Conservation (phyloP, 23 tunicate species). For the Corella eumyota region DNA sequence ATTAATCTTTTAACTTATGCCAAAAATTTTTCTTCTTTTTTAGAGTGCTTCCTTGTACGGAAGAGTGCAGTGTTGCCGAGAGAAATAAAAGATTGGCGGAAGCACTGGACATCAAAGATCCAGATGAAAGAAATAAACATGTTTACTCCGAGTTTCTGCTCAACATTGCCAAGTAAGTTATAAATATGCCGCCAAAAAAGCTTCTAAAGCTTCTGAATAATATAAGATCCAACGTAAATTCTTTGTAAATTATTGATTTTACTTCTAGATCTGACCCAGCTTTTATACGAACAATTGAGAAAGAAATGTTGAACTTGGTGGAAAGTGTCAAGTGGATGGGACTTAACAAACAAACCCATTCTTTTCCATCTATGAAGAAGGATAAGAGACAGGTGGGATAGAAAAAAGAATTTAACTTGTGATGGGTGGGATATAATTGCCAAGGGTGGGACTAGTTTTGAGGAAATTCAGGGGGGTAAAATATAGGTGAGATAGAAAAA, state of each 20-base stretch:
- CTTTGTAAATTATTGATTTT: too few relatives aligned
- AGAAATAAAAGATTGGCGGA: slow-evolving; percentile 63
- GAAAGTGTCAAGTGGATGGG: slow-evolving; percentile 53
- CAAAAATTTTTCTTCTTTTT: not conserved
- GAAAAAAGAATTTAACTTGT: too few relatives aligned
- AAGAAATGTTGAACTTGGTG: slow-evolving; percentile 42
- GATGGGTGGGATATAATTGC: too few relatives aligned
- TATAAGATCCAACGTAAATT: too few relatives aligned
- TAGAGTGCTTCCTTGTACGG: slow-evolving; percentile 46
- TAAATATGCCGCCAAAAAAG: not conserved
- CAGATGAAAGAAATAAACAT: slow-evolving; percentile 19
- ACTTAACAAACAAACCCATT: slow-evolving; percentile 19
- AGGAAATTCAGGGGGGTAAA: too few relatives aligned
- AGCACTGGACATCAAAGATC: slow-evolving; percentile 50
- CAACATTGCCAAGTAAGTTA: slow-evolving; percentile 25
- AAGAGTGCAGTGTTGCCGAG: slow-evolving; percentile 45
- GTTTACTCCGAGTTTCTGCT: slow-evolving; percentile 43
- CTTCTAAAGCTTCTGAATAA: not conserved
- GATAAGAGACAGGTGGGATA: slow-evolving; percentile 56
- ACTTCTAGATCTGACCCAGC: slow-evolving; percentile 18
- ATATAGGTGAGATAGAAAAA: too few relatives aligned
- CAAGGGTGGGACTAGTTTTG: too few relatives aligned
- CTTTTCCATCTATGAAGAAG: slow-evolving; percentile 57
- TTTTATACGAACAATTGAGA: slow-evolving; percentile 54
- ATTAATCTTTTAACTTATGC: not conserved